Evolutionary conservation across 2,797 vertebrate genomes (phyloP), one percentile per base, ranked within the genome.

Genomic region (Poeciliopsis turneri): DNA sequence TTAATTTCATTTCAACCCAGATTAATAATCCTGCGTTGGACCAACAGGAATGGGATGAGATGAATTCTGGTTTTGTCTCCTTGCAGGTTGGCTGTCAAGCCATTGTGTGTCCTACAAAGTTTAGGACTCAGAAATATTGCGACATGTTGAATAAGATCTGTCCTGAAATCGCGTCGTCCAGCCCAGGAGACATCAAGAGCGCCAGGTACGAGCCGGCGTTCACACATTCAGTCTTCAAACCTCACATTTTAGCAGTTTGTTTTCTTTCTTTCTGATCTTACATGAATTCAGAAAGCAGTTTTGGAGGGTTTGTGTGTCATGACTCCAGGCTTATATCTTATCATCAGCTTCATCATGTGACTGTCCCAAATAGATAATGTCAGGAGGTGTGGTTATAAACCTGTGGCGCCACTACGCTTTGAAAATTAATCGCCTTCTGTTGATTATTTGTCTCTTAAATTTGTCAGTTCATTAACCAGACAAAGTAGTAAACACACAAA

Each of bases 1-100:
- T 18, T 13, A 8, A 33, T 45, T 30, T 41, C 7, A 20, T 53
- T 18, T 36, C 15, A 36, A 47, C 30, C 15, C 43, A 49, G 30
- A 53, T 45, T 68, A 1, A 55, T 74, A 23, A 4, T 0, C 39
- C 20, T 30, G 15, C 4, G 2, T 33, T 16, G 57, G 30, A n/a
- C 25, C 36, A 10, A 0, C 5, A 47, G 57, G 75, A 33, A 2
- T 16, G 0, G 12, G 2, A 3, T 0, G 18, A 53, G 2, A 1
- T 47, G 7, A 55, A 47, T 23, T 25, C 28, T 71, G 75, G 79
- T 36, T 33, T 51, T 25, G 28, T 86, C 20, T 73, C 1, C 11
- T 64, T 47, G 2, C 93, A 99, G 98, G 96, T 97, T n/a, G 95
- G 95, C 57, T 99, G 98, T 87, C 97, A 96, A 83, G 97, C 97